Conservation (phyloP, 2,113 vertebrate species). For the Ahaetulla prasina region DNA sequence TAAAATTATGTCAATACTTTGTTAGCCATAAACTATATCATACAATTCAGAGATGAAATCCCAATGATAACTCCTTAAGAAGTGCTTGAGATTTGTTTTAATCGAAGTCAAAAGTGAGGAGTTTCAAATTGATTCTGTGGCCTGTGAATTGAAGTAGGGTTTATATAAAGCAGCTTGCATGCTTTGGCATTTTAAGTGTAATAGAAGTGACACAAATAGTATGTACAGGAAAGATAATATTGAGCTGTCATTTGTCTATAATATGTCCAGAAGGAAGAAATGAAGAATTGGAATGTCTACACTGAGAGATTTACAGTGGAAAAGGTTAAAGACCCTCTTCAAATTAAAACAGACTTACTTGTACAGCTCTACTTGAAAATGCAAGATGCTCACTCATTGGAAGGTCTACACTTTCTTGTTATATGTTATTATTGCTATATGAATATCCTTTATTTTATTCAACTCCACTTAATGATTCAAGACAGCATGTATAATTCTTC, state of each 20-base stretch:
- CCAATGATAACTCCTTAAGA: neutral
- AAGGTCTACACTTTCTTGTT: neutral
- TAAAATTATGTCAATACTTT: neutral
- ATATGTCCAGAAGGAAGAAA: neutral
- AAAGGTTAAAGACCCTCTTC: neutral
- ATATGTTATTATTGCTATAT: neutral
- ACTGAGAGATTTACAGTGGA: neutral
- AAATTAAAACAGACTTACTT: neutral
- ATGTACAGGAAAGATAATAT: neutral
- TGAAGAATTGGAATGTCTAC: neutral
- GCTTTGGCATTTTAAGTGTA: neutral
- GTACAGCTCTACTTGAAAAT: neutral
- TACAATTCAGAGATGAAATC: neutral
- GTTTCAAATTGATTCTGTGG: neutral
- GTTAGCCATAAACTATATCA: neutral
- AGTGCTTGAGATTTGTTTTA: no score
- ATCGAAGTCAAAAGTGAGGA: neutral
- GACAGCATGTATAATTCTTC: neutral
- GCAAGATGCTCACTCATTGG: neutral
- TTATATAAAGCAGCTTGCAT: neutral
- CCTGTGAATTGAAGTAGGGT: neutral
- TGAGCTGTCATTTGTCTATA: neutral
- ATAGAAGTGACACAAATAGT: neutral
- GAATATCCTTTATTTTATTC: neutral
- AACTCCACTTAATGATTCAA: neutral